Evolutionary conservation across 2,797 vertebrate genomes (phyloP).

Genomic region (Epinephelus malabaricus): DNA sequence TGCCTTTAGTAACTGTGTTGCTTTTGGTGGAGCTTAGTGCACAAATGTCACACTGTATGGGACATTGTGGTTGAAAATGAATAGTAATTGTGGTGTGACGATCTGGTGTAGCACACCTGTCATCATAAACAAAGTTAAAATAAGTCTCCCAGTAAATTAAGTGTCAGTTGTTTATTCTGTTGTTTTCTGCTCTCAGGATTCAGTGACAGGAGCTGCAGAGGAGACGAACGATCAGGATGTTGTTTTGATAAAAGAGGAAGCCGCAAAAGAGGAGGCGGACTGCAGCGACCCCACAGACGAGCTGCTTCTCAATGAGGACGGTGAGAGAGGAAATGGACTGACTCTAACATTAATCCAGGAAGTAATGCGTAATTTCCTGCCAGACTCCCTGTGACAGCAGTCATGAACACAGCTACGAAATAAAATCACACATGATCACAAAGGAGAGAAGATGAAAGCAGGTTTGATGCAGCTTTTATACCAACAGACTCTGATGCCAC

Average conservation of each 20-base stretch:
- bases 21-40: background rate
- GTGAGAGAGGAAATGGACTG: constrained; percentile 48
- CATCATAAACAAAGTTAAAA: background rate
- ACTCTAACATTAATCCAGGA: too few relatives aligned
- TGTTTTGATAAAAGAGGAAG: constrained; percentile 75
- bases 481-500: too few relatives aligned
- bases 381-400: too few relatives aligned
- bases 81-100: background rate
- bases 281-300: background rate
- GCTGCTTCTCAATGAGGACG: constrained; percentile 60
- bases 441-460: too few relatives aligned
- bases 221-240: constrained; percentile 27
- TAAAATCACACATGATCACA: too few relatives aligned
- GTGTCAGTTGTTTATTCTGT: background rate
- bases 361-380: too few relatives aligned
- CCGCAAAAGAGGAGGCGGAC: constrained; percentile 21
- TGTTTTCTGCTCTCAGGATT: constrained; percentile 39
- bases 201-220: background rate
- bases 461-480: too few relatives aligned
- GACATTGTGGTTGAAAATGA: background rate
- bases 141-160: too few relatives aligned
- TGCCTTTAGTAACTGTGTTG: background rate
- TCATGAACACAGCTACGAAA: too few relatives aligned
- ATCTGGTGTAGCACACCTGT: background rate
- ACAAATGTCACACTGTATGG: background rate